These are phyloP conservation scores for Heliconius nattereri DNA, from an alignment of 1,140 invertebrate genomes.

Conservation along the genomic window DNA sequence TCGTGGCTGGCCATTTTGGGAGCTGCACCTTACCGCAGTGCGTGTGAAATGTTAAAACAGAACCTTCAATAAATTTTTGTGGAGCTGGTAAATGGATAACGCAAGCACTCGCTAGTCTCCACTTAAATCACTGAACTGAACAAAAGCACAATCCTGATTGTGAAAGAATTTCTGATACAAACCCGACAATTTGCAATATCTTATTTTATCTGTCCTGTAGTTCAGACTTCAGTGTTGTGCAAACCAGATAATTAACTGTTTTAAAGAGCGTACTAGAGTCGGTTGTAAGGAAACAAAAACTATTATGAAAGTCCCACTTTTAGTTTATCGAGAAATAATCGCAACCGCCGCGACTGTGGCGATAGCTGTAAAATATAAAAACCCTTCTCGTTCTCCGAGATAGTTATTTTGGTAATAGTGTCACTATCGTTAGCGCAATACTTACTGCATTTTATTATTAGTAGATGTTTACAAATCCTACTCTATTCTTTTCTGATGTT, in stretches of 20 bases:
- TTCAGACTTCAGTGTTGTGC: conserved; percentile 3
- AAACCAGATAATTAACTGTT: conserved; percentile 2
- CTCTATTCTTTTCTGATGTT: not conserved
- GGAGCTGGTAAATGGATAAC: not conserved
- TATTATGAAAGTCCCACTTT: conserved; percentile 7
- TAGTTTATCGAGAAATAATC: conserved; percentile 6
- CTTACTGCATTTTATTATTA: not conserved
- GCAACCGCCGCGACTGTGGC: not conserved
- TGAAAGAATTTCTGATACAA: conserved; percentile 7
- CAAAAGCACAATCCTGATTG: not conserved
- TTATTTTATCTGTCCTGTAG: not conserved
- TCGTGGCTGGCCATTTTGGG: not conserved
- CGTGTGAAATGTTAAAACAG: not conserved
- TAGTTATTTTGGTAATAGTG: conserved; percentile 12
- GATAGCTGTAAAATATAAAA: not conserved
- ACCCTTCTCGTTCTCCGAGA: not conserved
- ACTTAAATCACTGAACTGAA: not conserved
- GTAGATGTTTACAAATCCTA: conserved; percentile 6
- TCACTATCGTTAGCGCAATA: conserved; percentile 4
- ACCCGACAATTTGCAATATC: not conserved
- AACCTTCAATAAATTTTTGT: not conserved
- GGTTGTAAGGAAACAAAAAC: conserved; percentile 1
- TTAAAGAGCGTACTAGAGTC: conserved; percentile 3
- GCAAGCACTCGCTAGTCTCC: not conserved
- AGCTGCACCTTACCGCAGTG: not conserved